A percentile compares a stretch with the other conserved stretches of the same genome.
These are phyloP conservation scores for Notothenia coriiceps DNA, from an alignment of 2,113 vertebrate species.

Conservation along the genomic window DNA sequence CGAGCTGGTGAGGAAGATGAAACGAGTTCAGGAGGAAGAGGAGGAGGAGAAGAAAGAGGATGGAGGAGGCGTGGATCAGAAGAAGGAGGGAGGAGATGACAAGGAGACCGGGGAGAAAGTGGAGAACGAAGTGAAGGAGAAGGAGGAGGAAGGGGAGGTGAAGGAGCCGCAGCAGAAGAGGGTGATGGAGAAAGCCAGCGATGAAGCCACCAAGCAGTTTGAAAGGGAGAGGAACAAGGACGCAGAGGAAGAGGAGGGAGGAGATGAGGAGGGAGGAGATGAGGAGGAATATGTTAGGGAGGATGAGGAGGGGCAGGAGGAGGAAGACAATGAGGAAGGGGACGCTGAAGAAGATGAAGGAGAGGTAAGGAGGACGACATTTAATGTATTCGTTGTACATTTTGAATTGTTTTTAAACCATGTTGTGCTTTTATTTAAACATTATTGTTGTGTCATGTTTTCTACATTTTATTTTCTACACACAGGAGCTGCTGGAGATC, in stretches of 20 bases:
- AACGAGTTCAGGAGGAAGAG: slow-evolving; percentile 69
- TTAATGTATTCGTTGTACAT: too few relatives aligned
- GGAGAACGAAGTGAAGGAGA: slow-evolving; percentile 34
- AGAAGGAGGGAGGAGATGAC: slow-evolving; percentile 35
- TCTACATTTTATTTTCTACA: neutral
- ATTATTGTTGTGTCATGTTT: neutral
- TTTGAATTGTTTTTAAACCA: too few relatives aligned
- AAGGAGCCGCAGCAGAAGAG: slow-evolving; percentile 80
- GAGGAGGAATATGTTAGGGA: slow-evolving; percentile 64
- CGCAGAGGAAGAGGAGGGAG: slow-evolving; percentile 49
- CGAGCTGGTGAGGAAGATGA: slow-evolving; percentile 75
- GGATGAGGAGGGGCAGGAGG: slow-evolving; percentile 66
- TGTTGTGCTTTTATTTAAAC: too few relatives aligned
- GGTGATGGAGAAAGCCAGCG: slow-evolving; percentile 86
- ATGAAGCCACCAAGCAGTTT: slow-evolving; percentile 86
- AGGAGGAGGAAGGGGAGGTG: slow-evolving; percentile 25
- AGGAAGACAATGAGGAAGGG: slow-evolving; percentile 67
- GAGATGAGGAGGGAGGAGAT: slow-evolving; percentile 66
- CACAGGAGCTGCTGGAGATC: slow-evolving; percentile 83
- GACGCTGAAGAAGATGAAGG: slow-evolving; percentile 73
- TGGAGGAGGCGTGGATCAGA: neutral
- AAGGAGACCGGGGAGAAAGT: slow-evolving; percentile 17
- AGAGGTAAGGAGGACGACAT: slow-evolving; percentile 50
- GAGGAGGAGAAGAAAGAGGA: slow-evolving; percentile 45
- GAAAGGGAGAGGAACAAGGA: slow-evolving; percentile 75